Evolutionary conservation across 2,888 invertebrate species (phyloP).

Genomic region (Brenthis daphne): DNA sequence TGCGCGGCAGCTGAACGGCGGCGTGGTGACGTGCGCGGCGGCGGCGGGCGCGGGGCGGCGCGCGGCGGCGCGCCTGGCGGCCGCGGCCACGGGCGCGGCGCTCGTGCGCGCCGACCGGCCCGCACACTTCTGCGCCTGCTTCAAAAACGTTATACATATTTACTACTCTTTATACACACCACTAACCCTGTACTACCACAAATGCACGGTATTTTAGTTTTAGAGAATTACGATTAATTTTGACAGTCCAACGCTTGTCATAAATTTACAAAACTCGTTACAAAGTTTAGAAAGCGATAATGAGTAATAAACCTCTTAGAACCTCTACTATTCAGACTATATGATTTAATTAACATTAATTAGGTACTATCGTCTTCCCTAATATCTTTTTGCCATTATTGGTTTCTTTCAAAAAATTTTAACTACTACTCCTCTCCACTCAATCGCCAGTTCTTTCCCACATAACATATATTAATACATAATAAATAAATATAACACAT

Average conservation of each 20-base stretch:
- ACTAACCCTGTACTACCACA: neutral
- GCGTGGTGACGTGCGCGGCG: slow-evolving; percentile 87
- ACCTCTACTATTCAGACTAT: no score
- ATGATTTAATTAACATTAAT: no score
- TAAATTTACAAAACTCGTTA: no score
- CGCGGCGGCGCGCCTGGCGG: slow-evolving; percentile 88
- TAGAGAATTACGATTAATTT: no score
- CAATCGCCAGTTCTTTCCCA: no score
- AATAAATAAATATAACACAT: no score
- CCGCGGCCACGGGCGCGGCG: slow-evolving; percentile 79
- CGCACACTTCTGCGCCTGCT: slow-evolving; percentile 25
- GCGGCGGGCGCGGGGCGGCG: slow-evolving; percentile 91
- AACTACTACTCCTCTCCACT: no score
- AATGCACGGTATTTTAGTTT: no score
- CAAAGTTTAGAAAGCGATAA: no score
- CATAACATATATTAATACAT: no score
- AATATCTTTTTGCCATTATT: neutral
- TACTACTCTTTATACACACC: neutral
- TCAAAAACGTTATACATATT: slow-evolving; percentile 35
- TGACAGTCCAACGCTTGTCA: no score
- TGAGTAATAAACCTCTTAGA: no score
- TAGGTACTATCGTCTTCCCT: neutral
- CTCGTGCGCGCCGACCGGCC: slow-evolving; percentile 80
- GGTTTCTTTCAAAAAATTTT: neutral
- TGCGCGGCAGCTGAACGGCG: slow-evolving; percentile 60